phyloP scores from a whole-genome alignment of 92 coral and sea anemone genomes.

The Meandrina meandrites region DNA sequence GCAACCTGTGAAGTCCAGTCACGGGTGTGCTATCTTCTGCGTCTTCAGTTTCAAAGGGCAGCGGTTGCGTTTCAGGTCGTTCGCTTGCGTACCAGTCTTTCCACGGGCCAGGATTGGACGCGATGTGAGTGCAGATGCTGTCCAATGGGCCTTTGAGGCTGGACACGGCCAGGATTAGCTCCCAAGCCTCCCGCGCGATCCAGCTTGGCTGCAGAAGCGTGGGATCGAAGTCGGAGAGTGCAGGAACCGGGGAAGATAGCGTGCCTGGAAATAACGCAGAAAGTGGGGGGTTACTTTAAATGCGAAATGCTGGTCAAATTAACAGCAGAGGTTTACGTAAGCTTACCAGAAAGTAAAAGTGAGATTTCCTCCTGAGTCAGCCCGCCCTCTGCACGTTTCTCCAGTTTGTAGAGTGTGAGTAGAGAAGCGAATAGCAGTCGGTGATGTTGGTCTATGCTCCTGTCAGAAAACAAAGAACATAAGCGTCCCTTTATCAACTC shows the following conservation, averaged over 20 bases:
- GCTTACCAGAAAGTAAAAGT: constrained; percentile 32
- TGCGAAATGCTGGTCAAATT: not conserved
- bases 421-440: constrained; percentile 86
- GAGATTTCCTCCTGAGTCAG: constrained; percentile 35
- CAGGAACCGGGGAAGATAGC: constrained; percentile 58
- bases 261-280: constrained; percentile 51
- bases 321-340: not conserved
- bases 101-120: constrained; percentile 84
- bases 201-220: constrained; percentile 93
- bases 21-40: constrained; percentile 27
- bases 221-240: constrained; percentile 96
- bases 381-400: constrained; percentile 45
- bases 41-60: constrained; percentile 60
- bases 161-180: constrained; percentile 79
- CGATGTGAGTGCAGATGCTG: constrained; percentile 91
- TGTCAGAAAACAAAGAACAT: constrained; percentile 22
- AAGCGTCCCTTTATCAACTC: not conserved
- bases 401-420: constrained; percentile 70
- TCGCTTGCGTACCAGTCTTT: constrained; percentile 83
- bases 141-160: constrained; percentile 88
- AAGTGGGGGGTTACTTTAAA: not conserved
- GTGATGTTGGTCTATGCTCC: constrained; percentile 90
- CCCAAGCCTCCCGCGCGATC: constrained; percentile 82
- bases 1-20: constrained; percentile 56
- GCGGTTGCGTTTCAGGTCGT: constrained; percentile 66